Conservation (phyloP, 2,113 vertebrate species). For the Ranitomeya imitator region DNA sequence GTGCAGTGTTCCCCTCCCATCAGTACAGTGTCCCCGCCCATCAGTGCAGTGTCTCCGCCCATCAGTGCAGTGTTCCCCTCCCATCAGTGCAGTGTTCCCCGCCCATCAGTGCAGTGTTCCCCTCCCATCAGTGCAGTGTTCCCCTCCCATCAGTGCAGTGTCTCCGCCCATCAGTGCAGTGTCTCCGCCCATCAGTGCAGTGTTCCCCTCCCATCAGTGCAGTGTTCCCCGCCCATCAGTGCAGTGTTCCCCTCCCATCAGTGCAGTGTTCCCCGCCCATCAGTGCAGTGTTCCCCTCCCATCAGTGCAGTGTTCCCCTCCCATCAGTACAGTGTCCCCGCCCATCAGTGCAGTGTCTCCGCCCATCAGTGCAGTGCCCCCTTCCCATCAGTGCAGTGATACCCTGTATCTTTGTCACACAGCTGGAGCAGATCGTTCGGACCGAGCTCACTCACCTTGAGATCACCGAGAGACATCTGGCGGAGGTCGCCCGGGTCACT, state of each 20-base stretch:
- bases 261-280: not conserved
- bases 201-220: not conserved
- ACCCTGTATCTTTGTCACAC: not conserved
- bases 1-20: not conserved
- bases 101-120: not conserved
- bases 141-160: not conserved
- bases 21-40: not conserved
- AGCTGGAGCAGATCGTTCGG: slow-evolving; percentile 80
- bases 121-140: not conserved
- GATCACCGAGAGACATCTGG: slow-evolving; percentile 67
- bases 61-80: not conserved
- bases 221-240: not conserved
- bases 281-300: not conserved
- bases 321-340: not conserved
- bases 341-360: not conserved
- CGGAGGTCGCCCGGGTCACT: slow-evolving; percentile 68
- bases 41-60: not conserved
- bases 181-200: not conserved
- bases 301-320: not conserved
- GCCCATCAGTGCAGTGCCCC: not conserved
- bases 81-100: not conserved
- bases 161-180: not conserved
- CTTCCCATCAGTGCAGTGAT: not conserved
- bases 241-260: not conserved
- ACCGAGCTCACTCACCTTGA: slow-evolving; percentile 72